These are phyloP conservation scores for Corynorhinus townsendii DNA, from an alignment of 2,113 vertebrate genomes.

Conservation along the genomic window DNA sequence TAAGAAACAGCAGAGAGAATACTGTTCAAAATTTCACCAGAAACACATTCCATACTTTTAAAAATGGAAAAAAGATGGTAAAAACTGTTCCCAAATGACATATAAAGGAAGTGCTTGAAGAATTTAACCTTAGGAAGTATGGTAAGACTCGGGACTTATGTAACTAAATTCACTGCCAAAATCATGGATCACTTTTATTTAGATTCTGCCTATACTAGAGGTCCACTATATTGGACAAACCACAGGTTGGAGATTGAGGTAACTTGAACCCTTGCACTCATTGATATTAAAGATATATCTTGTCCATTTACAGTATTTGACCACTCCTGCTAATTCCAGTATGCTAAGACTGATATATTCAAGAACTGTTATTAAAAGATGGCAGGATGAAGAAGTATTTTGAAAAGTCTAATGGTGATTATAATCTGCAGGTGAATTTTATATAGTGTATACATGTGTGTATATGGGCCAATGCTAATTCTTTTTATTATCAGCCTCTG, in stretches of 20 bases:
- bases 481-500: not conserved
- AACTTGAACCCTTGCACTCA: not conserved
- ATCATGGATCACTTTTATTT: not conserved
- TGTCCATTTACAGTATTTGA: not conserved
- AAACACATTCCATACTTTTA: not conserved
- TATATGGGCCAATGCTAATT: not conserved
- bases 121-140: not conserved
- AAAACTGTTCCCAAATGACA: not conserved
- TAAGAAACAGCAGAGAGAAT: not conserved
- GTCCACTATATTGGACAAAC: not conserved
- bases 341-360: not conserved
- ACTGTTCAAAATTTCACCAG: conserved; percentile 2
- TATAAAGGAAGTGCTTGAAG: not conserved
- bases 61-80: not conserved
- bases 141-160: not conserved
- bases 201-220: not conserved
- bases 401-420: not conserved
- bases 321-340: not conserved
- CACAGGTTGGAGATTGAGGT: no score
- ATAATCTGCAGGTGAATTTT: not conserved
- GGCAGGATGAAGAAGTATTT: not conserved
- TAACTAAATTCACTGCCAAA: not conserved
- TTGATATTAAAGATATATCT: not conserved
- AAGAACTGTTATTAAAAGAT: not conserved
- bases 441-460: not conserved